Evolutionary conservation across 2,113 vertebrate genomes (phyloP), one percentile per base, ranked within the genome.

Genomic region (Lipophrys pholis): DNA sequence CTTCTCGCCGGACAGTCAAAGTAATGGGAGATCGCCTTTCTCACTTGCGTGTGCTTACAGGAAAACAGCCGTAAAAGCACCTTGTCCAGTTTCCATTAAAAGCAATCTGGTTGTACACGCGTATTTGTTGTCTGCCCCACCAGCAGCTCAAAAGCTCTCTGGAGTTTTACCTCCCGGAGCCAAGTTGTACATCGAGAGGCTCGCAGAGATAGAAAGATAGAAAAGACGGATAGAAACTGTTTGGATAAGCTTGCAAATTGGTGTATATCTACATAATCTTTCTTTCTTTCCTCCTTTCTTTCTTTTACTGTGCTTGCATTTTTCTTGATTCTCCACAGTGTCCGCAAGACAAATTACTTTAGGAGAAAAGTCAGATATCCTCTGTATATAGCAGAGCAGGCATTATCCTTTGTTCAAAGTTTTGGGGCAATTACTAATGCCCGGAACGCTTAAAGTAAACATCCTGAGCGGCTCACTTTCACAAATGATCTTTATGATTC

Each of bases 11-110:
- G 43, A 54, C n/a, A 39, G 38, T 66, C 51, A 50, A 59, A 82
- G 87, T 86, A 88, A 88, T 56, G 69, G 69, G 80, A 82, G 79
- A 66, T 55, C 73, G 58, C 65, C 15, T 8, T 71, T 75, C 77
- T 79, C 79, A 76, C 82, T 82, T 80, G 67, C 75, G 73, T 69
- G 53, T 36, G 61, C 80, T 88, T 85, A 88, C 86, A 86, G 83
- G 84, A 90, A 87, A 81, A 76, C 69, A 78, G 65, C 86, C 64
- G 80, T 86, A 80, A 86, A 86, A 87, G 84, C 84, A 57, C 45
- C 75, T 52, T 30, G 70, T 49, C 74, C 16, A 14, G 41, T 69
- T n/a, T 85, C 87, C 87, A 84, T 85, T 90, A 88, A 64, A 81
- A 82, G 83, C 82, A 77, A 66, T 82, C 80, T 56, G 59, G 50